Conservation (phyloP, 1,140 invertebrate genomes). For the Heliconius hewitsoni region DNA sequence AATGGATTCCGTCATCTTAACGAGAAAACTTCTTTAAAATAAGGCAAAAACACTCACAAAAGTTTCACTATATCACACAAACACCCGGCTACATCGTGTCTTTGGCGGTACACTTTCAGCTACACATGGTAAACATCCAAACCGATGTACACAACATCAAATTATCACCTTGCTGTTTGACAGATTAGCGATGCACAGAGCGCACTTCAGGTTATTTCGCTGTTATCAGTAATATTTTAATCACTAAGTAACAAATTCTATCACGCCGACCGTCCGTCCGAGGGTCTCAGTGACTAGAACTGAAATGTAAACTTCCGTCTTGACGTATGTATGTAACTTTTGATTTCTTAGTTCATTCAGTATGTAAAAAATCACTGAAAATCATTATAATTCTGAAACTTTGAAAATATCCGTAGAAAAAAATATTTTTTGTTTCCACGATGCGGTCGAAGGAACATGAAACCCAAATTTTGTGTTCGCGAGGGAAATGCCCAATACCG, state of each 20-base stretch:
- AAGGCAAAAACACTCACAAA: constrained; percentile 8
- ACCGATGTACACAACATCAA: constrained; percentile 50
- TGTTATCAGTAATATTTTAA: constrained; percentile 43
- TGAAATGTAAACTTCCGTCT: constrained; percentile 57
- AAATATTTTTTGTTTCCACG: constrained; percentile 54
- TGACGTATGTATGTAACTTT: constrained; percentile 44
- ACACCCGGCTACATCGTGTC: constrained; percentile 62
- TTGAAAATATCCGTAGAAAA: constrained; percentile 24
- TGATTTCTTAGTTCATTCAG: constrained; percentile 25
- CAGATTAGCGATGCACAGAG: constrained; percentile 52
- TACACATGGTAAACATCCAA: constrained; percentile 62
- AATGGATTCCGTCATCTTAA: constrained; percentile 63
- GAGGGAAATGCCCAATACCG: constrained; percentile 81
- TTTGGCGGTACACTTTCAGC: constrained; percentile 25
- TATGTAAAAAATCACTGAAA: constrained; percentile 24
- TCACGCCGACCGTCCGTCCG: constrained; percentile 38
- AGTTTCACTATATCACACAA: constrained; percentile 15
- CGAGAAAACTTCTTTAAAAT: constrained; percentile 2
- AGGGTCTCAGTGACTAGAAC: constrained; percentile 39
- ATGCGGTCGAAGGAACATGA: constrained; percentile 71
- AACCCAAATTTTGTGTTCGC: constrained; percentile 80
- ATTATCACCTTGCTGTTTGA: constrained; percentile 66
- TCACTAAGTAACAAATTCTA: constrained; percentile 35
- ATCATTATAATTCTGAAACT: constrained; percentile 20
- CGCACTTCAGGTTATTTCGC: constrained; percentile 35